Conservation (phyloP, 2,888 invertebrate genomes). For the Seira sanloemensis region DNA sequence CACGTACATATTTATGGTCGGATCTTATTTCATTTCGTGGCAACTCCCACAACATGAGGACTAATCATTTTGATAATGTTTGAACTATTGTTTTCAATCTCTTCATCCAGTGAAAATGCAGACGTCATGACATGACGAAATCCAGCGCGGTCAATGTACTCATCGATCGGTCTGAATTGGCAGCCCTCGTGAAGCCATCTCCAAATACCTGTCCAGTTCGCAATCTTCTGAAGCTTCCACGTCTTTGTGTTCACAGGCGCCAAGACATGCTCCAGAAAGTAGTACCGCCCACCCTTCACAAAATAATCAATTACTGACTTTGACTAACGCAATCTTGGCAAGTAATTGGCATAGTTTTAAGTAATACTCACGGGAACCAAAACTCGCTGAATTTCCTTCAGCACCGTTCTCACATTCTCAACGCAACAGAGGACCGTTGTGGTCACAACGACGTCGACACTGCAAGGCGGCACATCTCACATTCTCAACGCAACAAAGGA, state of each 20-base stretch:
- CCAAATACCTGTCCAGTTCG: slow-evolving; percentile 73
- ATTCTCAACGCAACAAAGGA: slow-evolving; percentile 74
- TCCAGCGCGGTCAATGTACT: slow-evolving; percentile 66
- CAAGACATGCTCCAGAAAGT: slow-evolving; percentile 74
- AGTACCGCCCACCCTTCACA: slow-evolving; percentile 74
- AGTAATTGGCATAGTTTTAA: not conserved
- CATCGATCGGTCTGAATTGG: slow-evolving; percentile 70
- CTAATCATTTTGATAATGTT: slow-evolving; percentile 60
- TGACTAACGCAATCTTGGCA: not conserved
- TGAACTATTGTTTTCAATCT: slow-evolving; percentile 33
- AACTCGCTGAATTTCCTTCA: slow-evolving; percentile 74
- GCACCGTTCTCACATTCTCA: slow-evolving; percentile 67
- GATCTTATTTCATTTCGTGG: slow-evolving; percentile 55
- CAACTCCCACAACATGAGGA: slow-evolving; percentile 70
- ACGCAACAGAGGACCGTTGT: slow-evolving; percentile 74
- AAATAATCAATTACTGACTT: not conserved
- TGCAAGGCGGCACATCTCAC: slow-evolving; percentile 72
- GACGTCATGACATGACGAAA: slow-evolving; percentile 72
- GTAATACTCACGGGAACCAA: slow-evolving; percentile 73
- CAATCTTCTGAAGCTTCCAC: slow-evolving; percentile 70
- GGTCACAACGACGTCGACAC: slow-evolving; percentile 74
- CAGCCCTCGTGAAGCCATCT: slow-evolving; percentile 74
- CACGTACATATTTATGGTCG: no score
- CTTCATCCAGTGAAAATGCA: slow-evolving; percentile 64
- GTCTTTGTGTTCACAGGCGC: slow-evolving; percentile 66